Conservation (phyloP, 1,140 invertebrate genomes). For the Brachionus koreanus region DNA sequence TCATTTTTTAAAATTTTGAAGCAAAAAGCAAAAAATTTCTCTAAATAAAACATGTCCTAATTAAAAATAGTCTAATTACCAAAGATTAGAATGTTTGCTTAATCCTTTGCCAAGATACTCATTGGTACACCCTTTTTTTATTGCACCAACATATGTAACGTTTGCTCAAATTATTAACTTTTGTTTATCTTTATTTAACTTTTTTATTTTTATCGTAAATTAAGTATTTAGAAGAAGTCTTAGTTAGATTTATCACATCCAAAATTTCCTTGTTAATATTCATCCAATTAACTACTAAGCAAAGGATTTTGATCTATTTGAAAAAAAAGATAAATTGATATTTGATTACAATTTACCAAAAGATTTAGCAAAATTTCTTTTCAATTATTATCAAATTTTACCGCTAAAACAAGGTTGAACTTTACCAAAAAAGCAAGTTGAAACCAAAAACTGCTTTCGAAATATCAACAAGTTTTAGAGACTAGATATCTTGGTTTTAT, state of each 20-base stretch:
- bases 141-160: not conserved
- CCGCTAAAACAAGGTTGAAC: not conserved
- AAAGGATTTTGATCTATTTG: not conserved
- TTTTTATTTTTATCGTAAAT: not conserved
- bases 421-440: not conserved
- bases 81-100: not conserved
- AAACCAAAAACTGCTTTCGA: not conserved
- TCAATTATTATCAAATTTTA: conserved; percentile 18
- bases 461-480: not conserved
- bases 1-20: not conserved
- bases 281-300: not conserved
- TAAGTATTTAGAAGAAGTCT: not conserved
- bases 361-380: conserved; percentile 3
- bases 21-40: not conserved
- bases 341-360: conserved; percentile 22
- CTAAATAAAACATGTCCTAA: not conserved
- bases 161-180: not conserved
- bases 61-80: not conserved
- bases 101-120: not conserved
- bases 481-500: not conserved
- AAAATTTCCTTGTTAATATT: not conserved
- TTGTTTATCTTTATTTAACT: not conserved
- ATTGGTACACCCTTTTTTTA: not conserved
- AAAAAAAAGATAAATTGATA: conserved; percentile 1
- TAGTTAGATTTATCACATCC: conserved; percentile 1